Evolutionary conservation across 2,113 vertebrate genomes (phyloP), one percentile per base, ranked within the genome.

Genomic region (Laticauda colubrina): DNA sequence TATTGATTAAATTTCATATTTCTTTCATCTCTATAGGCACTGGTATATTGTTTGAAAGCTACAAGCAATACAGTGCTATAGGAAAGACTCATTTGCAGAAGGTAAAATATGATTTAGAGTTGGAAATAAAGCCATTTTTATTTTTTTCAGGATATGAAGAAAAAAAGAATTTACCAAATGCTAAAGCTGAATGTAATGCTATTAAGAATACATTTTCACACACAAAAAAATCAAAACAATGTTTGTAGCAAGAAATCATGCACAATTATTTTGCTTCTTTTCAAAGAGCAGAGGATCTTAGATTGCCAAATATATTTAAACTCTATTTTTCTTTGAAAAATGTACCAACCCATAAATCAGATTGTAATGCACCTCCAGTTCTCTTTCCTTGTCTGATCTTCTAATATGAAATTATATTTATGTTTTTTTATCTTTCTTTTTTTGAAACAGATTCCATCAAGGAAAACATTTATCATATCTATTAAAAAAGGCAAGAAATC

Each of bases 31-130:
- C 57, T 94, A 39, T 34, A 94, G 93, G 8, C 45, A 57, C 56
- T 53, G 34, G 26, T 57, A 89, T 95, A 15, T 54, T 53, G 8
- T 88, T 92, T 87, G 56, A 54, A 92, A 94, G 75, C 29, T 93
- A 93, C 89, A 91, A 88, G 57, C 91, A 89, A 91, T 86, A 29
- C 75, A 88, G 34, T 59, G 88, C 88, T 24, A 45, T 10, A 43
- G 53, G 92, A 85, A 91, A 91, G 57, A 51, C 54, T 43, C 75
- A 87, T 7, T 45, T 48, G 39, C 85, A 51, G 5, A 93, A 87
- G 93, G 93, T 93, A 94, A 95, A 94, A n/a, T 90, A 88, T 81
- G 81, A 26, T 57, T 48, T 93, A 54, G 64, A 24, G 55, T 45
- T 57, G n/a, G 11, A 51, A 53, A 59, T 81, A 89, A 69, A 93